Conservation (phyloP, 2,888 invertebrate species). For the Hirtodrosophila duncani region DNA sequence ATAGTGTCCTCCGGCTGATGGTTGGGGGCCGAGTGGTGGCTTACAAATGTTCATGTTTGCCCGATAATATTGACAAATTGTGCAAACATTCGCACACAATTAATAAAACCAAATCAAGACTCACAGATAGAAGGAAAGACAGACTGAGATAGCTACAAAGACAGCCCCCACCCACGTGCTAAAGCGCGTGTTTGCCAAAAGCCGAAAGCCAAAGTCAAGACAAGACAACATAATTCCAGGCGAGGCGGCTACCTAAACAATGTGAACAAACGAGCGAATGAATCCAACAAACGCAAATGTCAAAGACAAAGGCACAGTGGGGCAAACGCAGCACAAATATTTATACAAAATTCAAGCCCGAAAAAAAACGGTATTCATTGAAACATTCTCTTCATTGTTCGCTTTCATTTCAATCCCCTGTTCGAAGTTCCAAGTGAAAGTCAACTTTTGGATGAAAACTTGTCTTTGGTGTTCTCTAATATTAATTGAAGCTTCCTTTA, state of each 20-base stretch:
- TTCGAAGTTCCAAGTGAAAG: no score
- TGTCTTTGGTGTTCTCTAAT: no score
- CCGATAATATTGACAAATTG: constrained; percentile 74
- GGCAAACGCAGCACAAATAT: not conserved
- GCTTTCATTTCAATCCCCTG: no score
- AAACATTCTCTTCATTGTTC: no score
- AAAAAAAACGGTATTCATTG: no score
- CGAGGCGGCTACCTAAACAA: constrained; percentile 46
- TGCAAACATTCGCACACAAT: constrained; percentile 73
- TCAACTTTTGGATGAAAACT: no score
- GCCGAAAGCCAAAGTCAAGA: constrained; percentile 17
- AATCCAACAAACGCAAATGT: constrained; percentile 27
- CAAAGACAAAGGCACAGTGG: constrained; percentile 15
- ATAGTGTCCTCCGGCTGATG: constrained; percentile 20
- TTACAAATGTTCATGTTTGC: constrained; percentile 62
- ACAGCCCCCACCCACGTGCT: constrained; percentile 30
- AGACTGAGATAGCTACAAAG: constrained; percentile 4
- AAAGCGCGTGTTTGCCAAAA: constrained; percentile 28
- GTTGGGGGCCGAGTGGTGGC: constrained; percentile 17
- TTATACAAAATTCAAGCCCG: no score
- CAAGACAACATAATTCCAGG: constrained; percentile 63
- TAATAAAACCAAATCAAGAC: constrained; percentile 57
- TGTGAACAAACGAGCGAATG: constrained; percentile 5
- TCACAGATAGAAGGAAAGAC: constrained; percentile 21
- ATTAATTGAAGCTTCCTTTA: not conserved